Evolutionary conservation across 2,888 invertebrate species (phyloP), one percentile per base, ranked within the genome.

Genomic region (Toxonevra muliebris): DNA sequence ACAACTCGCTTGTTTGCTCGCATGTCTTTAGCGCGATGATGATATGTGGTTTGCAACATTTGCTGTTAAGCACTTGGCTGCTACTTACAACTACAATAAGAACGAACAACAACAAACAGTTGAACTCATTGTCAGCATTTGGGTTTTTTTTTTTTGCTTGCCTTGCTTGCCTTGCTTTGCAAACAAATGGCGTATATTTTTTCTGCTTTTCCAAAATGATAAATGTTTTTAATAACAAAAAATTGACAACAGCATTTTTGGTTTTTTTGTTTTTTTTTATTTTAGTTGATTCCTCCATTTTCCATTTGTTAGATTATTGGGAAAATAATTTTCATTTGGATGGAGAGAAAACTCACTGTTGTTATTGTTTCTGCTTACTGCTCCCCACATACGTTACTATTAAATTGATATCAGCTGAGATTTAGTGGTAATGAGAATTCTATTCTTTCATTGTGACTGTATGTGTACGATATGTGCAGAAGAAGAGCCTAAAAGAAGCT

Each of bases 141-240:
- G 30, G 2, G 30, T 30, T 30, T 30, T 30, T 30, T 30, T 30
- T 30, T 30, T 30, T 30, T 30, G 2, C 7, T 30, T 30, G 2
- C 7, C 7, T 30, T 30, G 30, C 7, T 2, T 7, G 30, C 30
- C 30, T n/a, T 30, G 30, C 30, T 30, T 30, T 7, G 53, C 53
- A 53, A 12, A 17, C 53, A 17, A 17, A 53, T 48, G 50, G 50
- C 50, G 50, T 48, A 48, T 48, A 48, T 48, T 8, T 48, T 48
- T 48, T 66, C 30, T 48, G 30, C 30, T 30, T 30, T 30, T 7
- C 7, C 30, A 30, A 54, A 58, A 62, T 67, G 67, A 67, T 67
- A 67, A 67, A 67, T 67, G 67, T 61, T 62, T 63, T 67, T 67
- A 67, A 67, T 67, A 67, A 63, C 67, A 62, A 62, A 59, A 67